phyloP scores from a whole-genome alignment of 2,113 vertebrate genomes.

The Collichthys lucidus region DNA sequence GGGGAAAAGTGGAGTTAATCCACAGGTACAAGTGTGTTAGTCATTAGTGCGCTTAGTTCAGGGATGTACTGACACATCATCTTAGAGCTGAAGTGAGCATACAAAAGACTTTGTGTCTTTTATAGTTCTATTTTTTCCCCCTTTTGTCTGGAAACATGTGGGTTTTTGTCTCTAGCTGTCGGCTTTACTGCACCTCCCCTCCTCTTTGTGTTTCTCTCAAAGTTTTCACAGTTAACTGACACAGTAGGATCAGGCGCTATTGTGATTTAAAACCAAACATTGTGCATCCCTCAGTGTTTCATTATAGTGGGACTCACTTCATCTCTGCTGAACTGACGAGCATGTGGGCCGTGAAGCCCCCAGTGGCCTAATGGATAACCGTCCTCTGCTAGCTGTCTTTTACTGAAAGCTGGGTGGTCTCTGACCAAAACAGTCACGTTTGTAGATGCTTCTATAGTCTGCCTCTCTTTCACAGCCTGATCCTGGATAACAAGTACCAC shows the following conservation, averaged over 20 bases:
- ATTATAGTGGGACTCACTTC: background rate
- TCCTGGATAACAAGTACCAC: too few species aligned
- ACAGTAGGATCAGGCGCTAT: background rate
- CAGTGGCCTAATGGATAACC: slow-evolving; percentile 82
- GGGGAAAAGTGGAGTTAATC: too few species aligned
- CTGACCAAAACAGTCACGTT: background rate
- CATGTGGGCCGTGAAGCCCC: slow-evolving; percentile 1
- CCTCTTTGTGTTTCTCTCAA: background rate
- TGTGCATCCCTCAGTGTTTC: background rate
- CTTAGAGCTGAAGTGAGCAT: too few species aligned
- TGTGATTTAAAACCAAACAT: background rate
- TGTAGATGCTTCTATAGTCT: background rate
- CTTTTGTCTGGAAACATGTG: too few species aligned
- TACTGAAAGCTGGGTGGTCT: background rate
- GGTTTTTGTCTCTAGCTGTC: too few species aligned
- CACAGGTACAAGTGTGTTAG: too few species aligned
- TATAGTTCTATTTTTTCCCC: background rate
- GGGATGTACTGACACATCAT: background rate
- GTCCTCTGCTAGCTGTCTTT: slow-evolving; percentile 80
- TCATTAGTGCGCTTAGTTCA: too few species aligned
- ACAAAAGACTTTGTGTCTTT: too few species aligned
- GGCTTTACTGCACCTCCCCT: background rate
- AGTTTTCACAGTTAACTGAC: too few species aligned
- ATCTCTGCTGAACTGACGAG: accelerated
- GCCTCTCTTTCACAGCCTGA: too few species aligned